Evolutionary conservation across 35 echinoderm and acorn worm species (phyloP), one percentile per base, ranked within the genome.

Genomic region (Anneissia japonica): DNA sequence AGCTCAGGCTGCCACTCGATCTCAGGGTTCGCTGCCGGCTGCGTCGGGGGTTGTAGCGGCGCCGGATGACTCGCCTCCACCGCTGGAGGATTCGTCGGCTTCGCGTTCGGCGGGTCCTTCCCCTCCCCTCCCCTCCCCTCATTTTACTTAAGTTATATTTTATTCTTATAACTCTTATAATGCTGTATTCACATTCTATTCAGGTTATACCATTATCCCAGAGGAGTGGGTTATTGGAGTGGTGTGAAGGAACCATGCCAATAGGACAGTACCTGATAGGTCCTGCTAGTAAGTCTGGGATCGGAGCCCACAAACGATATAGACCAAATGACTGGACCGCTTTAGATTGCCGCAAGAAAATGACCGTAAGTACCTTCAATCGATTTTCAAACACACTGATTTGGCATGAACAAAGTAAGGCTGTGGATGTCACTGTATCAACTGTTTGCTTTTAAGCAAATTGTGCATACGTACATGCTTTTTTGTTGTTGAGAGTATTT

Each of bases 231-330:
- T 35, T 97, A 13, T 33, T 97, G n/a, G 95, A 97, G 74, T 97
- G 95, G 95, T 97, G 95, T 89, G 91, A 93, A 46, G 95, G 95
- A 4, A 97, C 95, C 11, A 93, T 97, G 85, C 95, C 95, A 0
- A 17, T 97, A 4, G 95, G 95, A 36, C 46, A 77, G 30, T 97
- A 97, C 34, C 91, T 97, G 9, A 88, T 92, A 35, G 95, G 95
- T 16, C 81, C 93, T 72, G 16, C 32, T 26, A 76, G 76, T 39
- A 85, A 82, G 55, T 86, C 81, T 14, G 84, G 89, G 41, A 73
- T 82, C 74, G 95, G 95, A 35, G 95, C 95, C 34, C 95, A 97
- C 37, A 84, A 79, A 75, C 45, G 91, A 26, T 97, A 93, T 82
- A 36, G 86, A 13, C 91, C 91, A 35, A 56, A 85, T 17, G 89